These are phyloP conservation scores for Tanaodytes sp. DNA, from an alignment of 2,888 invertebrate species.

Conservation along the genomic window DNA sequence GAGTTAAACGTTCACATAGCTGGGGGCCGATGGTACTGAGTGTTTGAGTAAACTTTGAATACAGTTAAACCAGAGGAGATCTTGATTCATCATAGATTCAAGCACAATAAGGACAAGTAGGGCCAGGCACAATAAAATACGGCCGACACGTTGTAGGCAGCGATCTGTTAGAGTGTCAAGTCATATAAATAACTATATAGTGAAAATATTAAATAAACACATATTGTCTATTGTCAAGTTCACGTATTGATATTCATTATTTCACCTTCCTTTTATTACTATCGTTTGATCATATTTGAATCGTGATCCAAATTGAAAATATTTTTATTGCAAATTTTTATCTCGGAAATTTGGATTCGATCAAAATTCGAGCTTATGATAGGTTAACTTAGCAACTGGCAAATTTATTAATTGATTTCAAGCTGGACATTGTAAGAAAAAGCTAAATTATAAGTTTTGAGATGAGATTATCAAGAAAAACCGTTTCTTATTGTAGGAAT, in stretches of 20 bases:
- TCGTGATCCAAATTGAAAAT: too few species aligned
- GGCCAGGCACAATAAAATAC: constrained; percentile 73
- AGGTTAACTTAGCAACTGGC: too few species aligned
- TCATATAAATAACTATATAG: constrained; percentile 71
- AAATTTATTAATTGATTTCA: too few species aligned
- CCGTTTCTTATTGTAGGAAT: too few species aligned
- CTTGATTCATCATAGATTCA: constrained; percentile 61
- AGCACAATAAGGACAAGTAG: constrained; percentile 72
- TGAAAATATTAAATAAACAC: constrained; percentile 71
- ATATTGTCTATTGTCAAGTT: constrained; percentile 71
- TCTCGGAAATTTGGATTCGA: too few species aligned
- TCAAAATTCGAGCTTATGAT: too few species aligned
- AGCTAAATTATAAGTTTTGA: too few species aligned
- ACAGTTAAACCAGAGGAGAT: constrained; percentile 51
- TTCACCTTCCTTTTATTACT: too few species aligned
- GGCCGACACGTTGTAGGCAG: constrained; percentile 72
- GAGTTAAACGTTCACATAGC: constrained; percentile 7
- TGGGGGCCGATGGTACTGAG: constrained; percentile 56
- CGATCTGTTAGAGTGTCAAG: constrained; percentile 71
- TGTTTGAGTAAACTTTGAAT: constrained; percentile 52
- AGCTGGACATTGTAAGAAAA: too few species aligned
- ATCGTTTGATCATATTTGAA: too few species aligned
- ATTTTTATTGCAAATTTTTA: too few species aligned
- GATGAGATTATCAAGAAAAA: too few species aligned
- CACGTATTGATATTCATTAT: constrained; percentile 31